Evolutionary conservation across 2,113 vertebrate species (phyloP).

Genomic region (Boulengeromyrus knoepffleri): DNA sequence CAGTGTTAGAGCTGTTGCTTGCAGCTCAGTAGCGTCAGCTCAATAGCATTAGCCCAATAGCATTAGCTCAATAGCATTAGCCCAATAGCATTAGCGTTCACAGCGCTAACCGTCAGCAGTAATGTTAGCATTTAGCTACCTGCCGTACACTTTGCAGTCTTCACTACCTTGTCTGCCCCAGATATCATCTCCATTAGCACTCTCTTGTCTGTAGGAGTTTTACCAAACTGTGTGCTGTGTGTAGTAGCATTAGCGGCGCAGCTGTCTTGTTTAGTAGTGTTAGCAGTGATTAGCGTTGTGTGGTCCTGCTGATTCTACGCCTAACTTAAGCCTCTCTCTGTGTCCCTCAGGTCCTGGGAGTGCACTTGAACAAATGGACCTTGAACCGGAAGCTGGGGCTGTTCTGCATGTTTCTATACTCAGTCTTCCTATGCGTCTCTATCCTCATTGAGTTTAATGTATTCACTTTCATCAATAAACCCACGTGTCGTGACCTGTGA

Average conservation of each 20-base stretch:
- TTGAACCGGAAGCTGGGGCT: conserved; percentile 85
- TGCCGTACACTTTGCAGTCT: not conserved
- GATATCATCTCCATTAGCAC: not conserved
- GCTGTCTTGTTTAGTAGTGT: not conserved
- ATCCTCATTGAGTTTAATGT: conserved; percentile 99
- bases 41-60: not conserved
- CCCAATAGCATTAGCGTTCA: not conserved
- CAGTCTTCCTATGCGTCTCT: conserved; percentile 94
- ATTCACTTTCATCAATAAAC: conserved; percentile 97
- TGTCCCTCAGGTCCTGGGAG: conserved; percentile 75
- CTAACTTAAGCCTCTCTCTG: not conserved
- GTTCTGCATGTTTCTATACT: conserved; percentile 80
- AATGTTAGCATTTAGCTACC: not conserved
- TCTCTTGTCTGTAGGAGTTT: not conserved
- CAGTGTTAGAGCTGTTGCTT: not conserved
- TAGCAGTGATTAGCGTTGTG: not conserved
- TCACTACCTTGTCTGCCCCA: not conserved
- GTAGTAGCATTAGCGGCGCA: not conserved
- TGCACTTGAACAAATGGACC: conserved; percentile 93
- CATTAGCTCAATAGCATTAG: not conserved
- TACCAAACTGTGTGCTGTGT: not conserved
- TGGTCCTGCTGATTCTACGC: not conserved
- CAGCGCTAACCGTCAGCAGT: not conserved
- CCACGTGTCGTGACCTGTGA: conserved; percentile 85
- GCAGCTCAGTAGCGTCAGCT: not conserved